These are phyloP conservation scores for Macrophya alboannulata DNA, from an alignment of 2,888 invertebrate species.

Conservation along the genomic window DNA sequence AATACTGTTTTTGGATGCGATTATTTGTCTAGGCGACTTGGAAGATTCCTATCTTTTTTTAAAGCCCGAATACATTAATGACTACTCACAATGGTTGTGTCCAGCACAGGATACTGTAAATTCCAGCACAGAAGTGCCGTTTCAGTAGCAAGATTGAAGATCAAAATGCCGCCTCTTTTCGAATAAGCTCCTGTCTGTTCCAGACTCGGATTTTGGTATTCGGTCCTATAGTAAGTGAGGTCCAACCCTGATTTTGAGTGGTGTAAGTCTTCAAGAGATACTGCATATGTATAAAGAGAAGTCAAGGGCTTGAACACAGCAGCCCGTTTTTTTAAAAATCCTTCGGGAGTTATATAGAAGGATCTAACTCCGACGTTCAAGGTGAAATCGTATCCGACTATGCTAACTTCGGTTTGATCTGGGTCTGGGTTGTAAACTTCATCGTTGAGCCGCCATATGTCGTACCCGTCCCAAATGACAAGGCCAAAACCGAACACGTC, in stretches of 20 bases:
- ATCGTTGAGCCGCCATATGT: constrained; percentile 65
- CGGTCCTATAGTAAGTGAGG: constrained; percentile 57
- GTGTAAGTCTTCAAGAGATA: background rate
- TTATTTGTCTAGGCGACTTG: background rate
- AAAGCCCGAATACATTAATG: background rate
- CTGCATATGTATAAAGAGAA: background rate
- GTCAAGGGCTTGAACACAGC: background rate
- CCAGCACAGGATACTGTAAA: background rate
- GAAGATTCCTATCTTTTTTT: background rate
- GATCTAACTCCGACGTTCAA: constrained; percentile 87
- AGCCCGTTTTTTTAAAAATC: constrained; percentile 43
- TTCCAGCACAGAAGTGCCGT: constrained; percentile 8
- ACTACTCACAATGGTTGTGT: background rate
- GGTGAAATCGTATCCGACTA: constrained; percentile 83
- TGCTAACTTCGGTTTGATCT: constrained; percentile 59
- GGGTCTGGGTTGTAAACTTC: constrained; percentile 61
- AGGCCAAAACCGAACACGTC: constrained; percentile 65
- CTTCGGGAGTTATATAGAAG: constrained; percentile 83
- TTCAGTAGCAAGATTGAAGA: background rate
- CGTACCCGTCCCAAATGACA: constrained; percentile 61
- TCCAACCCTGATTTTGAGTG: background rate
- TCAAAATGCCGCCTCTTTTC: background rate
- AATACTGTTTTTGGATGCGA: background rate
- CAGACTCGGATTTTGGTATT: constrained; percentile 57
- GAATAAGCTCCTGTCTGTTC: background rate